phyloP scores from a whole-genome alignment of 2,888 invertebrate species.

The Agriopis leucophaearia region DNA sequence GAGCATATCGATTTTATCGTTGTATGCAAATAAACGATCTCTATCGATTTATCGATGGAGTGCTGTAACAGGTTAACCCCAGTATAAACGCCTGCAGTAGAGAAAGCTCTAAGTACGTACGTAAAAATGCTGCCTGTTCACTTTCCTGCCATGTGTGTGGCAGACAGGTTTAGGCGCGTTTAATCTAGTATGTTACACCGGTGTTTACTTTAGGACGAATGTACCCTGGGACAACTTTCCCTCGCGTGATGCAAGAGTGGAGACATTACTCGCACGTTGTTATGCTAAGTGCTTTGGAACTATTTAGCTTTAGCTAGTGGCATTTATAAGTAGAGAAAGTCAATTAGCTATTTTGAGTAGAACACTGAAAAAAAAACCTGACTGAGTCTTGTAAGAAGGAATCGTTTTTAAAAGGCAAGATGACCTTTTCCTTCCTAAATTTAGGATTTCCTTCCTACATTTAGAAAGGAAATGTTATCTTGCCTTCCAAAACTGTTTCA shows the following conservation, averaged over 20 bases:
- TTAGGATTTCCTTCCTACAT: too few species aligned
- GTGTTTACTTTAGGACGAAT: conserved; percentile 44
- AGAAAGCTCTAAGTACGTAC: conserved; percentile 76
- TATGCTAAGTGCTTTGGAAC: conserved; percentile 20
- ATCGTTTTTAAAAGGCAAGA: too few species aligned
- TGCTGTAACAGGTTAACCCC: conserved; percentile 2
- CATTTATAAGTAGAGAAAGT: conserved; percentile 1
- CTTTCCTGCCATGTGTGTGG: conserved; percentile 68
- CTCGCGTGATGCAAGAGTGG: conserved; percentile 40
- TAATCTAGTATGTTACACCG: conserved; percentile 46
- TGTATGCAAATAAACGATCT: too few species aligned
- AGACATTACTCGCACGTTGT: conserved; percentile 28
- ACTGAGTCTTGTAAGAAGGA: too few species aligned
- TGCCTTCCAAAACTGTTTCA: too few species aligned
- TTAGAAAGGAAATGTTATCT: too few species aligned
- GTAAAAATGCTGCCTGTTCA: conserved; percentile 70
- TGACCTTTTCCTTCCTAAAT: too few species aligned
- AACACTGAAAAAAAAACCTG: too few species aligned
- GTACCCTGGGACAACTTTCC: conserved; percentile 47
- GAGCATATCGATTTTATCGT: too few species aligned
- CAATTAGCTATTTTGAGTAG: background rate
- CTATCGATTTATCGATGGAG: too few species aligned
- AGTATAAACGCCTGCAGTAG: conserved; percentile 41
- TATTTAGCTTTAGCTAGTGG: conserved; percentile 5
- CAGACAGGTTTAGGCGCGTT: conserved; percentile 66